Percentiles rank a stretch among this genome's conserved stretches.
Evolutionary conservation across 2,797 vertebrate species (phyloP).

Genomic region (Xiphophorus birchmanni): DNA sequence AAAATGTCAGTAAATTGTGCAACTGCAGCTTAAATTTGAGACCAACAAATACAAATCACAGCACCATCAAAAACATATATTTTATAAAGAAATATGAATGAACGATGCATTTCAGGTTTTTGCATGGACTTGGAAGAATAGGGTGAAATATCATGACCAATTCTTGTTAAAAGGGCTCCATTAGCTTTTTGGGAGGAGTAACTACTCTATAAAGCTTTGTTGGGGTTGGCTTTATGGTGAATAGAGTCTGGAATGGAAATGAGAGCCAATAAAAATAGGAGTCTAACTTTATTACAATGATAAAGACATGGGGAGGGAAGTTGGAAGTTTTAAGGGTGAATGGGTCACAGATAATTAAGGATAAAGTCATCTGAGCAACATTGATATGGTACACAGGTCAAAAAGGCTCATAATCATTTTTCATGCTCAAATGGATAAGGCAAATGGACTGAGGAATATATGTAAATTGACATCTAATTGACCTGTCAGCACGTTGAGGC

Average conservation of each 20-base stretch:
- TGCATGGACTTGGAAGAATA: not conserved
- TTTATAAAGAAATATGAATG: not conserved
- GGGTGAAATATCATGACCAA: too few relatives aligned
- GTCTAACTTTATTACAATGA: slow-evolving; percentile 10
- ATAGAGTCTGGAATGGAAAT: not conserved
- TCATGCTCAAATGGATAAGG: slow-evolving; percentile 77
- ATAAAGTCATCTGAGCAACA: slow-evolving; percentile 58
- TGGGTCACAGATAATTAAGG: slow-evolving; percentile 46
- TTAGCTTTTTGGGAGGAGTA: not conserved
- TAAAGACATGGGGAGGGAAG: slow-evolving; percentile 15
- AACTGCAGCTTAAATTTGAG: not conserved
- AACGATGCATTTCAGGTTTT: not conserved
- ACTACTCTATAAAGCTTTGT: not conserved
- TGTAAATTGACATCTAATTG: slow-evolving; percentile 84
- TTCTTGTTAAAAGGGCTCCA: not conserved
- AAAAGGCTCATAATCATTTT: slow-evolving; percentile 76
- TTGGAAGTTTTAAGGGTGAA: slow-evolving; percentile 16
- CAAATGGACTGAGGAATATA: slow-evolving; percentile 77
- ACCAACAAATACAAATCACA: not conserved
- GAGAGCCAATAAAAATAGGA: slow-evolving; percentile 9
- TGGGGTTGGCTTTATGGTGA: not conserved
- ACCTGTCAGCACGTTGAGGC: slow-evolving; percentile 74
- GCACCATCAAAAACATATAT: not conserved
- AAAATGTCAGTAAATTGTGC: not conserved
- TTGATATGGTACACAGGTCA: slow-evolving; percentile 69